phyloP scores from a whole-genome alignment of 2,113 vertebrate genomes.

The Puma concolor region DNA sequence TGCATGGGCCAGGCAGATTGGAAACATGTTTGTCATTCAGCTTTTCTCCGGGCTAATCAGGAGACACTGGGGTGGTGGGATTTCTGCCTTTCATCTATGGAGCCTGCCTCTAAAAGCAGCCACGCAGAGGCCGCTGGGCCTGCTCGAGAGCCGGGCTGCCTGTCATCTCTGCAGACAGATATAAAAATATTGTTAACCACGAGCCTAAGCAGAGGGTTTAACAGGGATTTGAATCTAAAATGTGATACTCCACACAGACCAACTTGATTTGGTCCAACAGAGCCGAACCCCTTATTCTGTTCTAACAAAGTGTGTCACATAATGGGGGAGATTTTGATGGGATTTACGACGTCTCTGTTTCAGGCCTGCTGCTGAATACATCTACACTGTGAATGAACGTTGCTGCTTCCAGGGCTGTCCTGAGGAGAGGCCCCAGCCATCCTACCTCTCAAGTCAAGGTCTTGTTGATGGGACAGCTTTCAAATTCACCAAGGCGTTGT shows the following conservation, averaged over 20 bases:
- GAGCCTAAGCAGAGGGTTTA: conserved; percentile 84
- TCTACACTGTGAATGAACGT: conserved; percentile 61
- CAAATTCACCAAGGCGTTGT: background rate
- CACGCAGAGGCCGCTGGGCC: conserved; percentile 66
- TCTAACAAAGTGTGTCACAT: conserved; percentile 82
- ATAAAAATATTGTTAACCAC: conserved; percentile 85
- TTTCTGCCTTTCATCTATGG: conserved; percentile 84
- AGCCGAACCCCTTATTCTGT: conserved; percentile 85
- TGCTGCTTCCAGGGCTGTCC: background rate
- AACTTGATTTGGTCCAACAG: conserved; percentile 86
- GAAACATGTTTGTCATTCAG: conserved; percentile 88
- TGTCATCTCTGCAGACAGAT: conserved; percentile 86
- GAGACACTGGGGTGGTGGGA: conserved; percentile 83
- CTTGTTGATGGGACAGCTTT: background rate
- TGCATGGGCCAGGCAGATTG: conserved; percentile 87
- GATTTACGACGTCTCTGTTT: conserved; percentile 82
- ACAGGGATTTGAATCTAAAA: conserved; percentile 88
- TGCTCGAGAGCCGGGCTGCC: conserved; percentile 79
- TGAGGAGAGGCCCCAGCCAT: background rate
- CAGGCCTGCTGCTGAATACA: conserved; percentile 70
- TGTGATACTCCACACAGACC: conserved; percentile 82
- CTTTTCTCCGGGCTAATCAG: conserved; percentile 87
- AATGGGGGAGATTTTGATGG: conserved; percentile 74
- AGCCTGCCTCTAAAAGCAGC: conserved; percentile 83
- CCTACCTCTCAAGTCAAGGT: background rate